Conservation (phyloP, 2,888 invertebrate species). For the Acheta domesticus region DNA sequence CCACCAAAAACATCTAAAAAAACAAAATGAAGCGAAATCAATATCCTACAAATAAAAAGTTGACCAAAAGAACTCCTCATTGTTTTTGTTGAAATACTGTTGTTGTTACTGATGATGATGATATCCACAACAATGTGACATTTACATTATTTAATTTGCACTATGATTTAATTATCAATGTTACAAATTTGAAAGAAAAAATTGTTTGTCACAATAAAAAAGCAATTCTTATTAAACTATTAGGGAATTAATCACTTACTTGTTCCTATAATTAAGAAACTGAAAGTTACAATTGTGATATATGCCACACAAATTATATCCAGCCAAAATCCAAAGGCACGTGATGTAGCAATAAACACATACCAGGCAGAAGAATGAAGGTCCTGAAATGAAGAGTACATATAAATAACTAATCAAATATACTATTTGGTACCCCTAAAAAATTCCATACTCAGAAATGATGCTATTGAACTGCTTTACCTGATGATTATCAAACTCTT, state of each 20-base stretch:
- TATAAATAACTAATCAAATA: not conserved
- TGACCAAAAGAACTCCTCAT: too few relatives aligned
- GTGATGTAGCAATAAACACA: conserved; percentile 58
- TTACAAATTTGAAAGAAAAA: too few relatives aligned
- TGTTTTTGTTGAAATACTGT: too few relatives aligned
- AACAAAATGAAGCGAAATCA: not conserved
- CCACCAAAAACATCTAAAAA: conserved; percentile 39
- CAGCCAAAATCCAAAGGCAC: conserved; percentile 64
- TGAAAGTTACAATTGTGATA: conserved; percentile 59
- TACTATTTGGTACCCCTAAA: too few relatives aligned
- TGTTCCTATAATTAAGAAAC: conserved; percentile 56
- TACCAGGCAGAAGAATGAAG: conserved; percentile 63
- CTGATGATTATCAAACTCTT: conserved; percentile 53
- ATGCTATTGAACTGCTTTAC: conserved; percentile 44
- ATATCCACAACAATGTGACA: too few relatives aligned
- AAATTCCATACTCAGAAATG: too few relatives aligned
- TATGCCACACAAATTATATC: conserved; percentile 62
- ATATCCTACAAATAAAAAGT: too few relatives aligned
- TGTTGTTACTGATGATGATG: too few relatives aligned
- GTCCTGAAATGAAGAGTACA: conserved; percentile 55
- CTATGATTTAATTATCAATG: too few relatives aligned
- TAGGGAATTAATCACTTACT: conserved; percentile 26
- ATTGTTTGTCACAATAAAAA: too few relatives aligned
- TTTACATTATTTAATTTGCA: too few relatives aligned
- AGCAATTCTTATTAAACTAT: too few relatives aligned